Conservation (phyloP, 1,140 invertebrate species). For the Sitodiplosis mosellana region DNA sequence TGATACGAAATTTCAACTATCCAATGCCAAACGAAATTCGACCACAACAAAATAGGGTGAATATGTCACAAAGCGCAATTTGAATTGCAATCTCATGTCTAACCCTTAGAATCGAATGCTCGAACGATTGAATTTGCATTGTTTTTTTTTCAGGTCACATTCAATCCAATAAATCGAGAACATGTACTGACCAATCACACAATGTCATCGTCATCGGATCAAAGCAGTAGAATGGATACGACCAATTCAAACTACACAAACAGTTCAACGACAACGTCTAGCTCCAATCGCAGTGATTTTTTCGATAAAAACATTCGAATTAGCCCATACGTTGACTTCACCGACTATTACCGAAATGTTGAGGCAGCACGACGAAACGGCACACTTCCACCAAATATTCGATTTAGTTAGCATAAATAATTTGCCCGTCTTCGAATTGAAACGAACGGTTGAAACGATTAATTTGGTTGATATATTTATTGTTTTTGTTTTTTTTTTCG, state of each 20-base stretch:
- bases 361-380: slow-evolving; percentile 38
- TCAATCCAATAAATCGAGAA: not conserved
- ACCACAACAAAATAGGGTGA: not conserved
- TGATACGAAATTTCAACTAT: slow-evolving; percentile 77
- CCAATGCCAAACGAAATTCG: slow-evolving; percentile 41
- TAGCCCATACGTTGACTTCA: slow-evolving; percentile 71
- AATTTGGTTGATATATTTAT: too few relatives aligned
- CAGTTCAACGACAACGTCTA: slow-evolving; percentile 2
- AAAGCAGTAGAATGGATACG: slow-evolving; percentile 5
- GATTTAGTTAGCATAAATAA: slow-evolving; percentile 17
- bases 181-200: not conserved
- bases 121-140: too few relatives aligned
- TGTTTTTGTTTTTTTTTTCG: too few relatives aligned
- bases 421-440: too few relatives aligned
- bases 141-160: not conserved
- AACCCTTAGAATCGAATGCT: too few relatives aligned
- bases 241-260: slow-evolving; percentile 1
- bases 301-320: slow-evolving; percentile 41
- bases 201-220: not conserved
- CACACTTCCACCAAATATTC: slow-evolving; percentile 32
- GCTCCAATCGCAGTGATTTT: not conserved
- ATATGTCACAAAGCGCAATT: too few relatives aligned
- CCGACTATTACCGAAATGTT: slow-evolving; percentile 58
- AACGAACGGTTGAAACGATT: too few relatives aligned
- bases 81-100: too few relatives aligned